Conservation (phyloP, 23 tunicate genomes). For the Halocynthia aurantium region DNA sequence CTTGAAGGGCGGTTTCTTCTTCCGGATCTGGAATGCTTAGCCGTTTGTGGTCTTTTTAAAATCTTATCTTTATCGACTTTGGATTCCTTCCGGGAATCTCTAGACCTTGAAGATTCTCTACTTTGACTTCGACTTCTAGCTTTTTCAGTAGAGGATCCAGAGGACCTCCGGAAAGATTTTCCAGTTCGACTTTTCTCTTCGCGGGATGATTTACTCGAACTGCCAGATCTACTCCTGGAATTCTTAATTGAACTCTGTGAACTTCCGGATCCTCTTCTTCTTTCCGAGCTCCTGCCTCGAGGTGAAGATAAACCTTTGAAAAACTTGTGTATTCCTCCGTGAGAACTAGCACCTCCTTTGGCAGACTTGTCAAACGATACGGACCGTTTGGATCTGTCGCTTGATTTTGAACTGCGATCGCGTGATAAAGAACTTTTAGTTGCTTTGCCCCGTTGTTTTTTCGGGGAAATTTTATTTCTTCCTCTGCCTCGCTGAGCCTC, state of each 20-base stretch:
- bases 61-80: background rate
- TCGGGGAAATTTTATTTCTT: slow-evolving; percentile 13
- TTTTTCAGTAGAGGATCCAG: background rate
- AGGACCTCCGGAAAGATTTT: background rate
- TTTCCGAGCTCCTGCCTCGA: slow-evolving; percentile 1
- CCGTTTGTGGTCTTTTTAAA: background rate
- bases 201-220: background rate
- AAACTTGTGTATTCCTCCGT: no score
- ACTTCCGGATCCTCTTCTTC: background rate
- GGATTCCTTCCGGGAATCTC: background rate
- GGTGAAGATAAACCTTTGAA: background rate
- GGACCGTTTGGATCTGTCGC: slow-evolving; percentile 19
- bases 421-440: background rate
- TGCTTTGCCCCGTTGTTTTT: background rate
- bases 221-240: slow-evolving; percentile 20
- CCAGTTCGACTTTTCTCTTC: no score
- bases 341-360: background rate
- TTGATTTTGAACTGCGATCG: slow-evolving; percentile 15
- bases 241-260: background rate
- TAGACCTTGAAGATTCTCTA: slow-evolving; percentile 7
- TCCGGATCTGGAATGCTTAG: background rate
- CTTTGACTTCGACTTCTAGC: background rate
- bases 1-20: background rate
- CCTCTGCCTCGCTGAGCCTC: background rate
- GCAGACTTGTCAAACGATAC: slow-evolving; percentile 18